Base-by-base conservation (phyloP, 2,888 invertebrate species). In the Philopedon plagiatum region DNA sequence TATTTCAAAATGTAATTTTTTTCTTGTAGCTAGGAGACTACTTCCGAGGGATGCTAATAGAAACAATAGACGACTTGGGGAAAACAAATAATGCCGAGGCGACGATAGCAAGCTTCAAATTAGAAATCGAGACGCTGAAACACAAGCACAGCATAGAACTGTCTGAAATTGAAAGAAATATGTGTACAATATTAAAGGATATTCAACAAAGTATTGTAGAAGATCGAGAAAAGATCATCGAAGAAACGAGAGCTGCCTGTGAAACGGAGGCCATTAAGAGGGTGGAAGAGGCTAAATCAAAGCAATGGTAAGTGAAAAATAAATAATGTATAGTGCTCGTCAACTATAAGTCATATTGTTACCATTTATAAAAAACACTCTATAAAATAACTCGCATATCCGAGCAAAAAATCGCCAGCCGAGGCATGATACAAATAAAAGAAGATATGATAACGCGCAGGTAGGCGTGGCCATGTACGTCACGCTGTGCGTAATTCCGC, bases 231-330 rank as follows among this genome's bases (percentile, higher is more conserved):
- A 88, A 92, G 7, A 85, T 90, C 0, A 83, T 93, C 32, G 88
- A 88, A 64, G 93, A 94, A 74, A 86, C 91, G 57, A 88, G 91
- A 13, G 88, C 90, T 18, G 88, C 90, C 68, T 89, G 90, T 68
- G 93, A 94, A 79, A 81, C 87, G 0, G 95, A 96, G 69, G 89
- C 92, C 34, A 88, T 91, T 44, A 88, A 90, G 19, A 91, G 92
- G 9, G 89, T 97, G 32, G 91, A 91, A 67, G 91, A 93, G 62
- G 90, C 94, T 7, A 97, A 97, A 86, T 89, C 91, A 44, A 96
- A 94, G 82, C 96, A 96, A 83, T 98, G 97, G 97, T 90, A 75
- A 81, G 73, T 75, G 21, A 2, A 7, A 39, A 11, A n/a, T n/a
- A n/a, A 7, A 26, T 26, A 26, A 7, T 26, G 26, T 26, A 26